These are phyloP conservation scores for Stigmatopora nigra DNA, from an alignment of 2,113 vertebrate species.

Conservation along the genomic window DNA sequence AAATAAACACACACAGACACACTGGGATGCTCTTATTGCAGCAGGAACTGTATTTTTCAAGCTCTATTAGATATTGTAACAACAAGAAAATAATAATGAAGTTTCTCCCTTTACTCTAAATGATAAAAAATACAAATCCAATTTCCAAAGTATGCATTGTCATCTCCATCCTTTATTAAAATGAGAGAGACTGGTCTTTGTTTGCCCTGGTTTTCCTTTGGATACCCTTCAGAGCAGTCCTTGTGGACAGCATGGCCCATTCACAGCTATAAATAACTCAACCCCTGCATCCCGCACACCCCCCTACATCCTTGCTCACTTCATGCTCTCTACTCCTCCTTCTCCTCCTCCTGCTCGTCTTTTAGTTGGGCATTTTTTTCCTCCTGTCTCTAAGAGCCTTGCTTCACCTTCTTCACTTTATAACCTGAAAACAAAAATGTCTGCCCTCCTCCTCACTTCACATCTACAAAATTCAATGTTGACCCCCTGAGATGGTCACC, in stretches of 20 bases:
- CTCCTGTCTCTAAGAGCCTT: not conserved
- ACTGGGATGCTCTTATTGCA: constrained; percentile 34
- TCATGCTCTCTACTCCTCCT: constrained; percentile 11
- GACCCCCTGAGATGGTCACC: not conserved
- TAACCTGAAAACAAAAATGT: constrained; percentile 31
- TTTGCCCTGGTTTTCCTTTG: constrained; percentile 56
- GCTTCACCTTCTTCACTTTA: constrained; percentile 39
- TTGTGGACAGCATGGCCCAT: constrained; percentile 67
- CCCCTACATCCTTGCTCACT: constrained; percentile 7
- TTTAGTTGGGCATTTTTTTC: constrained; percentile 45
- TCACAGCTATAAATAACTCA: constrained; percentile 73
- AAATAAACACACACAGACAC: constrained; percentile 32
- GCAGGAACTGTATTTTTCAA: constrained; percentile 33
- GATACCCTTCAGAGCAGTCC: constrained; percentile 71
- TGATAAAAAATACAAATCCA: not conserved
- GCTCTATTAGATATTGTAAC: constrained; percentile 12
- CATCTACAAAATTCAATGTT: constrained; percentile 18
- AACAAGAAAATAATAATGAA: not conserved
- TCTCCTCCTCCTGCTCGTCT: constrained; percentile 28
- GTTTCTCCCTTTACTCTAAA: constrained; percentile 3
- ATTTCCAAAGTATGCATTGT: not conserved
- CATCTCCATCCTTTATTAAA: constrained; percentile 52
- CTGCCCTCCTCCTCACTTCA: constrained; percentile 8
- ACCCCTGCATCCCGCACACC: constrained; percentile 16
- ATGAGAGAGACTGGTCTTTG: constrained; percentile 49